Conservation (phyloP, 2,797 vertebrate species). For the Selene dorsalis region DNA sequence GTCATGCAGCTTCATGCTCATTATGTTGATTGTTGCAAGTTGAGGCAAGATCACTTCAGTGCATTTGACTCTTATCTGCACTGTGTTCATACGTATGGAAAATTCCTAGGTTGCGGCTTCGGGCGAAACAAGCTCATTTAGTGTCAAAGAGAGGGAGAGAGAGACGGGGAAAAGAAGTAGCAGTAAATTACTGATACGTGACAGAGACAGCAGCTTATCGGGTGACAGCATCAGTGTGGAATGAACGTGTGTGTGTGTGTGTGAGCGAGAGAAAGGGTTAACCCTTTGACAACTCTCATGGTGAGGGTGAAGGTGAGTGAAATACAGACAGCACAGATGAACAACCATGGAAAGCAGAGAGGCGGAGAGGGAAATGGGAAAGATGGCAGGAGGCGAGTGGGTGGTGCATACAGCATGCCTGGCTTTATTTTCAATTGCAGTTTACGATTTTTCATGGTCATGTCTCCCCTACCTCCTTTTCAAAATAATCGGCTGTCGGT, state of each 20-base stretch:
- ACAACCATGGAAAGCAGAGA: slow-evolving; percentile 48
- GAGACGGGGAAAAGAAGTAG: slow-evolving; percentile 70
- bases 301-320: slow-evolving; percentile 66
- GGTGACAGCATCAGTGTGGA: slow-evolving; percentile 85
- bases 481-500: slow-evolving; percentile 80
- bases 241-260: slow-evolving; percentile 79
- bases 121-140: slow-evolving; percentile 75
- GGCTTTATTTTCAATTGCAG: slow-evolving; percentile 82
- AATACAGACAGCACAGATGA: slow-evolving; percentile 48
- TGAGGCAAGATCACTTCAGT: slow-evolving; percentile 49
- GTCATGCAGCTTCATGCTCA: slow-evolving; percentile 47
- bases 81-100: slow-evolving; percentile 56
- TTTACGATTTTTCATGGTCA: slow-evolving; percentile 83
- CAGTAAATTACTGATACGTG: slow-evolving; percentile 84
- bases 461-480: slow-evolving; percentile 75
- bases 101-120: slow-evolving; percentile 69
- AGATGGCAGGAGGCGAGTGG: slow-evolving; percentile 54
- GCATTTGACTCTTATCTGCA: slow-evolving; percentile 31
- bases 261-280: slow-evolving; percentile 65
- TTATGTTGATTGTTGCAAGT: slow-evolving; percentile 66
- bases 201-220: slow-evolving; percentile 78
- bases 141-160: slow-evolving; percentile 63
- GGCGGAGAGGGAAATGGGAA: slow-evolving; percentile 41
- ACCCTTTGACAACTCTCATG: slow-evolving; percentile 86
- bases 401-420: slow-evolving; percentile 50